Evolutionary conservation across 2,888 invertebrate genomes (phyloP), one percentile per base, ranked within the genome.

Genomic region (Bombyx huttoni): DNA sequence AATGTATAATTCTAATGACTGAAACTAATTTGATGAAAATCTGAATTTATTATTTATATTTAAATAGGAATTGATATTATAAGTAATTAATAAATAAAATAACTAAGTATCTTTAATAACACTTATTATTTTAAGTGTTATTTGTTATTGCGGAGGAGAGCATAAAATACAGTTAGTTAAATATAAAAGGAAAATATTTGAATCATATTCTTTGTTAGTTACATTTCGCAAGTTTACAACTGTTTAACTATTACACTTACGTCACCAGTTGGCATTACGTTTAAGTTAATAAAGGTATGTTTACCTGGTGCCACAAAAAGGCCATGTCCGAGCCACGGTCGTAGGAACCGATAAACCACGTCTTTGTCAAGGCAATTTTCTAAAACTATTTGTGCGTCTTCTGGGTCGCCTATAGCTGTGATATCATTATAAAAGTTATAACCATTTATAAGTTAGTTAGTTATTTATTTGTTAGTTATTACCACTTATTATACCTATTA

Each of bases 291-390:
- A 34, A 47, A 12, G 51, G 13, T 13, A 46, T 56, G 67, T 71
- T 70, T 67, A 86, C 86, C 71, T 49, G 85, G 81, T 24, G 83
- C 83, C 1, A 84, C 71, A 55, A 86, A 84, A 7, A 87, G 68
- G 1, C 86, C 86, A 46, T 81, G 65, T n/a, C 86, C 86, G 0
- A 86, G 68, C 86, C 86, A 86, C 46, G 82, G 78, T 7, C 75
- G 67, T 24, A 86, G 56, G 56, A 86, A 86, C 2, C 81, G 68
- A 57, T 86, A 87, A 10, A 81, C 81, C 0, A 59, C 70, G 57
- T 83, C 85, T 59, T 86, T 87, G 34, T 85, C 81, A 8, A 85
- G 63, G 54, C 81, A 86, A 53, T 81, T 85, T 3, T 84, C 85
- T 49, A 86, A 60, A 3, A 86, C 61, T 9, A 78, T 65, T 65